Percentiles rank a stretch among this genome's conserved stretches.
Evolutionary conservation across 2,888 invertebrate genomes (phyloP).

Genomic region (Zelleria hepariella): DNA sequence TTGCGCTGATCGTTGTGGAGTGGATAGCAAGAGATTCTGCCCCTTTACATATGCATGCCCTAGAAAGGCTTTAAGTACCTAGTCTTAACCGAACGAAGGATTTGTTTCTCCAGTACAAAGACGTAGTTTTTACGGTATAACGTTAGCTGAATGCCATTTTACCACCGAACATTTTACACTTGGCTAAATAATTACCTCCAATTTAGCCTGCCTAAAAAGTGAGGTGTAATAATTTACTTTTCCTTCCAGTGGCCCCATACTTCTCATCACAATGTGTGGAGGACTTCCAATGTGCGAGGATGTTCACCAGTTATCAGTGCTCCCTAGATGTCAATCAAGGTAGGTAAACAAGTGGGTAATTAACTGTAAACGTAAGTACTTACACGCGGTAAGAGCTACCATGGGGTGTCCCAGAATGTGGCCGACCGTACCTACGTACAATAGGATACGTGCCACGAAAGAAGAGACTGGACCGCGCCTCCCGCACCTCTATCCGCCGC

Average conservation of each 20-base stretch:
- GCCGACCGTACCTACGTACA: too few species aligned
- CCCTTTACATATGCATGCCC: not conserved
- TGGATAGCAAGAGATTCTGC: not conserved
- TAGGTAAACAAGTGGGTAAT: constrained; percentile 5
- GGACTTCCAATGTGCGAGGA: constrained; percentile 42
- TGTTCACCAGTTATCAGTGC: constrained; percentile 42
- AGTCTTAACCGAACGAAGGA: not conserved
- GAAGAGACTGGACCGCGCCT: too few species aligned
- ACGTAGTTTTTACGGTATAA: not conserved
- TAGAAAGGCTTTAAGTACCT: not conserved
- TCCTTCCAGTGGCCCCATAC: constrained; percentile 46
- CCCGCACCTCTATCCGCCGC: too few species aligned
- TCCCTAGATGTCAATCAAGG: constrained; percentile 11
- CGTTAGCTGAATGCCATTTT: not conserved
- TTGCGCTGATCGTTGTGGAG: constrained; percentile 13
- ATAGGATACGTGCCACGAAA: too few species aligned
- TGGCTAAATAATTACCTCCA: too few species aligned
- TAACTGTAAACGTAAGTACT: not conserved
- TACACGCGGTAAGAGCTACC: too few species aligned
- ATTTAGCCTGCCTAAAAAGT: too few species aligned
- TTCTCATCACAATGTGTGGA: constrained; percentile 38
- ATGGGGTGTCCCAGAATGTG: too few species aligned
- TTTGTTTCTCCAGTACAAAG: not conserved
- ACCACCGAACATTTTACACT: not conserved
- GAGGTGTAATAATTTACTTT: not conserved